Percentiles rank a stretch among this genome's conserved stretches.
Conservation (phyloP, 2,113 vertebrate genomes). For the Xenopus borealis region DNA sequence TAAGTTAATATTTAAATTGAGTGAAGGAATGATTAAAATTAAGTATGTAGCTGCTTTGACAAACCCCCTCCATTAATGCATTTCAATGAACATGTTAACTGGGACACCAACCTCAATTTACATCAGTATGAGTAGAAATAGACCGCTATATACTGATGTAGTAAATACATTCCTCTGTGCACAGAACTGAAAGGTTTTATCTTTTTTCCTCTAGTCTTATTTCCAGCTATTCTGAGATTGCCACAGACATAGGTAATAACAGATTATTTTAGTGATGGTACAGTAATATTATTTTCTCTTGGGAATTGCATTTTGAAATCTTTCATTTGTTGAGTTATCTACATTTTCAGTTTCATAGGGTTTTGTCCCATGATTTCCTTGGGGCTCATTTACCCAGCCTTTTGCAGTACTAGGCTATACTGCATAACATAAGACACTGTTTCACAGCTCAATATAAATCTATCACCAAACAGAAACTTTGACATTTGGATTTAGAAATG, state of each 20-base stretch:
- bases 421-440: too few species aligned
- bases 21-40: constrained; percentile 44
- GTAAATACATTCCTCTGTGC: constrained; percentile 33
- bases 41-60: constrained; percentile 48
- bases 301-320: too few species aligned
- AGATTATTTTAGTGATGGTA: too few species aligned
- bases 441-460: too few species aligned
- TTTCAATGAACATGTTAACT: constrained; percentile 58
- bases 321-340: too few species aligned
- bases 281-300: too few species aligned
- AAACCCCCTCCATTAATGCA: constrained; percentile 51
- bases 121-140: constrained; percentile 53
- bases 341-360: too few species aligned
- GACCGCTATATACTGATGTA: background rate
- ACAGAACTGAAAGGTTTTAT: background rate
- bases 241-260: background rate
- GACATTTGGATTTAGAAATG: too few species aligned
- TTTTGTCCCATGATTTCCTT: too few species aligned
- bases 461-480: too few species aligned
- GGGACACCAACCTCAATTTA: constrained; percentile 48
- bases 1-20: constrained; percentile 48
- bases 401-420: too few species aligned
- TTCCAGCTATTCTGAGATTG: background rate
- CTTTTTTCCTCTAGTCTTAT: background rate
- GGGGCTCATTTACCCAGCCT: too few species aligned